phyloP scores from a whole-genome alignment of 2,113 vertebrate genomes.

The Rousettus leschenaultii region DNA sequence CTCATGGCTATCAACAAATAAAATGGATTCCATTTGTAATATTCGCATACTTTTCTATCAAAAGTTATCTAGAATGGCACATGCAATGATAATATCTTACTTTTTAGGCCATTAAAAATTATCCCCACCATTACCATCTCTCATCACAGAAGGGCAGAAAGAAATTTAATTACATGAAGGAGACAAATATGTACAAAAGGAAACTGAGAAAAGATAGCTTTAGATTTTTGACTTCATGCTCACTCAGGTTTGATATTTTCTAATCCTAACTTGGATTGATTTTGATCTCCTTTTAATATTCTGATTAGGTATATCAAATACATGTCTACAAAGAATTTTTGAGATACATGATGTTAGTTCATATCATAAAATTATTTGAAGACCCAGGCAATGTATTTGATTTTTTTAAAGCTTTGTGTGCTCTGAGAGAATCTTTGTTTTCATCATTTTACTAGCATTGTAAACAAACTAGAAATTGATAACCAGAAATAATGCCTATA shows the following conservation, averaged over 20 bases:
- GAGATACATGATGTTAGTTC: background rate
- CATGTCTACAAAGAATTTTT: background rate
- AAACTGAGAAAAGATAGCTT: background rate
- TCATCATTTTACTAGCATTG: background rate
- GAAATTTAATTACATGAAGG: background rate
- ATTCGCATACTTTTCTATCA: background rate
- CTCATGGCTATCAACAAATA: conserved; percentile 3
- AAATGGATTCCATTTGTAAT: background rate
- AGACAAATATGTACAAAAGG: background rate
- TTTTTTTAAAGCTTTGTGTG: background rate
- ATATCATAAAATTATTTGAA: background rate
- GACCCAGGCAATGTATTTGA: background rate
- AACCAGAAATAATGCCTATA: background rate
- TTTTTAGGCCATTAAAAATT: background rate
- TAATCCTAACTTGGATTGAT: background rate
- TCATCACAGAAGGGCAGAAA: background rate
- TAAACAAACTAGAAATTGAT: background rate
- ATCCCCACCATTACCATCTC: background rate
- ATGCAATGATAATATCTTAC: background rate
- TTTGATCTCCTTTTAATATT: conserved; percentile 13
- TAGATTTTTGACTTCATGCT: background rate
- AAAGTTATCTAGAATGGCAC: background rate
- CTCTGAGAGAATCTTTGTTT: background rate
- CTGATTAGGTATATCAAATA: conserved; percentile 1
- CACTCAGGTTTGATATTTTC: background rate